Evolutionary conservation across 2,113 vertebrate species (phyloP).

Genomic region (Thermophis baileyi): DNA sequence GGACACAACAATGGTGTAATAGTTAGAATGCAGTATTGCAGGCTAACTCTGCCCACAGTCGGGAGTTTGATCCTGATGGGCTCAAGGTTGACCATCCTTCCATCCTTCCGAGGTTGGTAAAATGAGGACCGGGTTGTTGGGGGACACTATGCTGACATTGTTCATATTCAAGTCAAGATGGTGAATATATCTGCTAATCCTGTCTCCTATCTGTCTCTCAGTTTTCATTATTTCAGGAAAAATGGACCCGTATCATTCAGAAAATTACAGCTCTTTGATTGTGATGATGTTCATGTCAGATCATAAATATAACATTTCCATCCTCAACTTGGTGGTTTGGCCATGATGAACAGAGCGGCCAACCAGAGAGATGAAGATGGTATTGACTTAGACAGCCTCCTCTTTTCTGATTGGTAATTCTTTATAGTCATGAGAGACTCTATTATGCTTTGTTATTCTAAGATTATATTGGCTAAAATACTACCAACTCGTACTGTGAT

Average conservation of each 20-base stretch:
- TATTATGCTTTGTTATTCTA: not conserved
- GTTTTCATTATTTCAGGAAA: not conserved
- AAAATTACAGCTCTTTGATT: not conserved
- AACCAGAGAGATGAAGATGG: not conserved
- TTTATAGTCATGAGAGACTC: not conserved
- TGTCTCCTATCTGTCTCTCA: not conserved
- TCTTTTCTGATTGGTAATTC: not conserved
- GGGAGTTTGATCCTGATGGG: no score
- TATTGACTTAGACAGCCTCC: not conserved
- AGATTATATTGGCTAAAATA: not conserved
- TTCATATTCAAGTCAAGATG: not conserved
- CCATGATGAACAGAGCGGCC: not conserved
- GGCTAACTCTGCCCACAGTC: no score
- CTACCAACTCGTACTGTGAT: not conserved
- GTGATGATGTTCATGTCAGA: not conserved
- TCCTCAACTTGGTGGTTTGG: not conserved
- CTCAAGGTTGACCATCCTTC: no score
- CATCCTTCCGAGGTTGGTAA: no score
- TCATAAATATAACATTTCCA: not conserved
- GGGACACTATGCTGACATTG: no score
- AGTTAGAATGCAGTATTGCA: no score
- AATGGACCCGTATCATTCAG: not conserved
- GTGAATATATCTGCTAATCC: not conserved
- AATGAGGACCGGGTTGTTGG: no score
- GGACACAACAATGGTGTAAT: no score